These are phyloP conservation scores for Sipha flava DNA, from an alignment of 1,140 invertebrate genomes.

Conservation along the genomic window DNA sequence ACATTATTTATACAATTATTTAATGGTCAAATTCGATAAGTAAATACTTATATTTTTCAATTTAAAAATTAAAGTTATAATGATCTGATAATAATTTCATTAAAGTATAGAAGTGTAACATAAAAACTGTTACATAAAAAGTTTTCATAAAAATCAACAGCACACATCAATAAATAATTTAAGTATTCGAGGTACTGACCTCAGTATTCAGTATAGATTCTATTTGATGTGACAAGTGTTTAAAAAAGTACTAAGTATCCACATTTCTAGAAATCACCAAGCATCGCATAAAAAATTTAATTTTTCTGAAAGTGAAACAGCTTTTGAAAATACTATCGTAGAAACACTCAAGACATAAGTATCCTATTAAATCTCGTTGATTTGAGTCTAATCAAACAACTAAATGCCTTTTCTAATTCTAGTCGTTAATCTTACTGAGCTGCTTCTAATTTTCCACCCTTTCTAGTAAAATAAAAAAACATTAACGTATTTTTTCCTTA, in stretches of 20 bases:
- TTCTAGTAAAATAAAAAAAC: neutral
- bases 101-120: too few species aligned
- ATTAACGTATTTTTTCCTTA: neutral
- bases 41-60: too few species aligned
- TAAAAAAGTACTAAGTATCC: neutral
- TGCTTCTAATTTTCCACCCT: neutral
- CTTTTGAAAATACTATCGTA: neutral
- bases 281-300: neutral
- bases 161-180: too few species aligned
- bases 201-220: too few species aligned
- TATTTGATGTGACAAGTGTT: neutral
- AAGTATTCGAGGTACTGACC: too few species aligned
- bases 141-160: too few species aligned
- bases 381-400: neutral
- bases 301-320: neutral
- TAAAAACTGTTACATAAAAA: too few species aligned
- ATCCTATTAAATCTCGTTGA: neutral
- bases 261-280: neutral
- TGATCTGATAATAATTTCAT: too few species aligned
- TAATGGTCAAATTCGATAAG: too few species aligned
- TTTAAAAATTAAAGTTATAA: too few species aligned
- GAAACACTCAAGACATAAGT: neutral
- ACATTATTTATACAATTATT: too few species aligned
- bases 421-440: neutral
- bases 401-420: neutral